Evolutionary conservation across 2,888 invertebrate species (phyloP), one percentile per base, ranked within the genome.

Genomic region (Luperina nickerlii): DNA sequence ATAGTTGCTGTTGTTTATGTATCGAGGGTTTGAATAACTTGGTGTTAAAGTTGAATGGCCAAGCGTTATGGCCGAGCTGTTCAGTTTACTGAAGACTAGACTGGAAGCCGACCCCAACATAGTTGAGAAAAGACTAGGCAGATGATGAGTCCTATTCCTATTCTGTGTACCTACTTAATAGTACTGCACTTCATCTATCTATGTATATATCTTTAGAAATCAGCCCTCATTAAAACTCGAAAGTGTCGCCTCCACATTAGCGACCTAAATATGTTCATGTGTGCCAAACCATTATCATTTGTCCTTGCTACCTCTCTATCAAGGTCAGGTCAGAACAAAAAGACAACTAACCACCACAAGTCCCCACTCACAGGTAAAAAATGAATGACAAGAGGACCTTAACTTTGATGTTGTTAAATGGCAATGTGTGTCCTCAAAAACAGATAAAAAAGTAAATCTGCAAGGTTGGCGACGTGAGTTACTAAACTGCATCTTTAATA

Each of bases 401-500:
- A 89, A 89, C 92, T 93, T 93, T 92, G 94, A 94, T 93, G 93
- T 92, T 89, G 92, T 92, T 94, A 94, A 95, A 94, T 94, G 94
- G 93, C 93, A 92, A 90, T 90, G 92, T 91, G 91, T 94, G 94
- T 93, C 93, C 93, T 93, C 92, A 94, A 93, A 94, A 94, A 92
- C 87, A 86, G 87, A 92, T 87, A 92, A 94, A 94, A 93, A 94
- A 92, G 87, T 88, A 88, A 88, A 89, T 90, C 87, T 82, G 88
- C 93, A 94, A 95, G 94, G 94, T 92, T 93, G 92, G 88, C 92
- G 90, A 90, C 92, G 91, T 88, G 88, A 86, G 87, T 87, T 90
- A 90, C 90, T 89, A 89, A 91, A 90, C 88, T 81, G 83, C 80
- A 83, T 81, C 83, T 85, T 74, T 82, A 85, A 79, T 82, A 83